Conservation (phyloP, 30 jellyfish, hydroid and myxozoan genomes). For the Hydra vulgaris region DNA sequence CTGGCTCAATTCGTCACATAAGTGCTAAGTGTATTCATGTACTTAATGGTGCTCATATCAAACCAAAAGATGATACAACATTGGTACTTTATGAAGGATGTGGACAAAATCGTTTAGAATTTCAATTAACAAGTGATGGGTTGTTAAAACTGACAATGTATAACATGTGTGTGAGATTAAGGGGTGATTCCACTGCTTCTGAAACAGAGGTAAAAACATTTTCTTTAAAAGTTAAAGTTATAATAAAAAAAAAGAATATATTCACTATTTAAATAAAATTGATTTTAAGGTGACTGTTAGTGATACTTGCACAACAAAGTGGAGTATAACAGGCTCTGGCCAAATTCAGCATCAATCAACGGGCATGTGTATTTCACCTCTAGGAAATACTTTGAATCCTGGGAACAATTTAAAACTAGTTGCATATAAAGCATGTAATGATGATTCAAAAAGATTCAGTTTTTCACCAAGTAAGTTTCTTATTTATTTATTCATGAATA, state of each 20-base stretch:
- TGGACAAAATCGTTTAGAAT: conserved; percentile 81
- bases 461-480: conserved; percentile 73
- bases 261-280: too few species aligned
- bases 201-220: conserved; percentile 48
- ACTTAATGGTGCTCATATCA: conserved; percentile 68
- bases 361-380: conserved; percentile 59
- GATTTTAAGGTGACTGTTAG: conserved; percentile 66
- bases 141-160: conserved; percentile 41
- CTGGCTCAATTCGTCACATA: conserved; percentile 76
- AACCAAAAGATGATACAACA: conserved; percentile 70
- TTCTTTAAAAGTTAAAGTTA: background rate
- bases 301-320: conserved; percentile 58
- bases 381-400: conserved; percentile 48
- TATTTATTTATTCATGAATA: background rate
- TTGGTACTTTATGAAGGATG: conserved; percentile 79
- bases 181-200: conserved; percentile 63
- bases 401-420: conserved; percentile 54
- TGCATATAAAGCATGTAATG: conserved; percentile 39
- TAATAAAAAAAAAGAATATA: too few species aligned
- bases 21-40: conserved; percentile 82
- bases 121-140: conserved; percentile 44
- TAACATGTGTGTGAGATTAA: conserved; percentile 64
- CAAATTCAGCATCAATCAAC: conserved; percentile 63
- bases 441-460: conserved; percentile 34
- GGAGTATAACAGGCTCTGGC: conserved; percentile 58